phyloP scores from a whole-genome alignment of 2,797 vertebrate species.

The Onychomys torridus region DNA sequence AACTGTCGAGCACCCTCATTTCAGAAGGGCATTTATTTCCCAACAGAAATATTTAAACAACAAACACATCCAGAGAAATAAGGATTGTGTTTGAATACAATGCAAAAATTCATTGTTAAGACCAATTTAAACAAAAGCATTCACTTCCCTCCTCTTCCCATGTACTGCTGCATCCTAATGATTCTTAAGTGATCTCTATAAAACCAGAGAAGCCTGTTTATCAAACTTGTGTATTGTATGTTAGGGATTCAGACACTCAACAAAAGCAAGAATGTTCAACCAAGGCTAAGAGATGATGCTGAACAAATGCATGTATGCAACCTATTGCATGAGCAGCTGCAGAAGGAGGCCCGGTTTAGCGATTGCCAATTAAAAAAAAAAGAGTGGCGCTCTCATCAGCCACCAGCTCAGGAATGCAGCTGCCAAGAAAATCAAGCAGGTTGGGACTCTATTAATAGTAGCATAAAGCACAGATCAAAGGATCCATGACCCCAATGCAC shows the following conservation, averaged over 20 bases:
- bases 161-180: not conserved
- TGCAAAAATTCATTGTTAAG: not conserved
- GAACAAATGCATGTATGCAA: constrained; percentile 2
- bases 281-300: constrained; percentile 32
- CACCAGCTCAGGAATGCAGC: constrained; percentile 54
- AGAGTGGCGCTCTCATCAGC: not conserved
- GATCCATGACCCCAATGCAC: not conserved
- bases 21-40: constrained; percentile 47
- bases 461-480: constrained; percentile 61
- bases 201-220: not conserved
- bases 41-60: constrained; percentile 6
- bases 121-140: not conserved
- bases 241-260: not conserved
- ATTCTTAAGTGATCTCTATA: not conserved
- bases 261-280: not conserved
- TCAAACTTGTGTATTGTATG: not conserved
- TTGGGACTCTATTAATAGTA: constrained; percentile 63
- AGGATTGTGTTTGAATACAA: not conserved
- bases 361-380: not conserved
- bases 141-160: not conserved
- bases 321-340: constrained; percentile 22
- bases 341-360: constrained; percentile 6
- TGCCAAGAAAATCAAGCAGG: constrained; percentile 47
- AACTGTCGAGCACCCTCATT: constrained; percentile 27
- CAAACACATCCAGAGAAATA: not conserved